These are phyloP conservation scores for Pipistrellus pygmaeus DNA, from an alignment of 2,797 vertebrate genomes.

Conservation along the genomic window DNA sequence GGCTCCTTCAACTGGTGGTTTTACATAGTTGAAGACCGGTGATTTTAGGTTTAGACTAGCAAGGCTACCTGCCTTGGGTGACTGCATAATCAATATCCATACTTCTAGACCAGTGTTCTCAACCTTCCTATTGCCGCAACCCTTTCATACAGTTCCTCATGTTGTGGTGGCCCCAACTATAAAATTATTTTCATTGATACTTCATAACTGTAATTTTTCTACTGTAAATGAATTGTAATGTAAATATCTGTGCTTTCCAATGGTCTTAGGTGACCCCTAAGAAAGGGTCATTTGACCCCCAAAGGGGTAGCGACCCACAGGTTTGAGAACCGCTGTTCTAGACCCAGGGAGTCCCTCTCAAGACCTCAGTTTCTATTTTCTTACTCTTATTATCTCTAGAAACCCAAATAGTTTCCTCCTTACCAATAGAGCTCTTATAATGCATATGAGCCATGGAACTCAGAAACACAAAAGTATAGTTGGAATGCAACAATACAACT, in stretches of 20 bases:
- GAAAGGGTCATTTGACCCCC: too few species aligned
- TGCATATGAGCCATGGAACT: background rate
- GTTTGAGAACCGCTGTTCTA: background rate
- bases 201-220: too few species aligned
- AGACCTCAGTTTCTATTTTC: background rate
- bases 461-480: background rate
- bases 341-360: background rate
- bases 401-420: background rate
- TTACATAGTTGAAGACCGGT: background rate
- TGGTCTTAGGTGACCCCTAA: too few species aligned
- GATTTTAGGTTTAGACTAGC: background rate
- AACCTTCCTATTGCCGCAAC: too few species aligned
- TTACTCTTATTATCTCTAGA: background rate
- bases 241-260: too few species aligned
- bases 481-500: background rate
- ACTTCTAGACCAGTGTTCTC: too few species aligned
- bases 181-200: too few species aligned
- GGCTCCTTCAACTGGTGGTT: background rate
- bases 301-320: too few species aligned
- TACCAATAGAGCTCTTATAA: background rate
- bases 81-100: background rate
- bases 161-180: too few species aligned
- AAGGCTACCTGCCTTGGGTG: background rate
- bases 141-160: too few species aligned
- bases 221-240: too few species aligned